These are phyloP conservation scores for Alligator sinensis DNA, from an alignment of 2,113 vertebrate species.

Conservation along the genomic window DNA sequence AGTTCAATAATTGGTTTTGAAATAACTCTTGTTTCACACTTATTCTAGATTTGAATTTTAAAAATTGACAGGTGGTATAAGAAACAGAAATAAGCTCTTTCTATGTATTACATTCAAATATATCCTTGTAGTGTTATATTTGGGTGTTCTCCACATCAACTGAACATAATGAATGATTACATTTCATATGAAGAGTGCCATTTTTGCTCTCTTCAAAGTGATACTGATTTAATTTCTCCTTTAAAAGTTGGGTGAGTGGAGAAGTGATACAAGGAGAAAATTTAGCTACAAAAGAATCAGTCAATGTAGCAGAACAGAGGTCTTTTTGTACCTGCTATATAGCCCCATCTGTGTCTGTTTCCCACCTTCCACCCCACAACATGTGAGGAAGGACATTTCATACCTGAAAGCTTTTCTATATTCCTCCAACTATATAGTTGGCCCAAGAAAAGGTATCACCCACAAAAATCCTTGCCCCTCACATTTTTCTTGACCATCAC, in stretches of 20 bases:
- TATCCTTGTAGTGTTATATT: conserved; percentile 10
- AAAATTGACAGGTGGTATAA: neutral
- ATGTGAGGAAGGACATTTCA: no score
- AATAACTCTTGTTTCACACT: neutral
- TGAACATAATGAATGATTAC: conserved; percentile 48
- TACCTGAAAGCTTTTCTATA: no score
- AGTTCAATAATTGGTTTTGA: neutral
- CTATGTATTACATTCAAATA: conserved; percentile 44
- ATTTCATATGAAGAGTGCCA: conserved; percentile 2
- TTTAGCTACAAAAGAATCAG: neutral
- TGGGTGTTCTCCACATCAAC: conserved; percentile 32
- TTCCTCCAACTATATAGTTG: no score
- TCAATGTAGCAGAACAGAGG: no score
- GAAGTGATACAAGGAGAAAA: neutral
- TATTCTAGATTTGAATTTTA: conserved; percentile 27
- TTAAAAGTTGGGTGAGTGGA: neutral
- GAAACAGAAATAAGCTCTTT: conserved; percentile 29
- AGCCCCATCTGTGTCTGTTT: no score
- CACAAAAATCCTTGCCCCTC: no score
- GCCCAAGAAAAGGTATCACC: no score
- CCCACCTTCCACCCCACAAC: no score
- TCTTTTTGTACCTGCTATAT: no score
- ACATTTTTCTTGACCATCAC: no score
- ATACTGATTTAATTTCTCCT: neutral
- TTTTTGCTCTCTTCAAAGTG: conserved; percentile 19